Evolutionary conservation across 2,113 vertebrate species (phyloP).

Genomic region (Cryptomyrus ogoouensis): DNA sequence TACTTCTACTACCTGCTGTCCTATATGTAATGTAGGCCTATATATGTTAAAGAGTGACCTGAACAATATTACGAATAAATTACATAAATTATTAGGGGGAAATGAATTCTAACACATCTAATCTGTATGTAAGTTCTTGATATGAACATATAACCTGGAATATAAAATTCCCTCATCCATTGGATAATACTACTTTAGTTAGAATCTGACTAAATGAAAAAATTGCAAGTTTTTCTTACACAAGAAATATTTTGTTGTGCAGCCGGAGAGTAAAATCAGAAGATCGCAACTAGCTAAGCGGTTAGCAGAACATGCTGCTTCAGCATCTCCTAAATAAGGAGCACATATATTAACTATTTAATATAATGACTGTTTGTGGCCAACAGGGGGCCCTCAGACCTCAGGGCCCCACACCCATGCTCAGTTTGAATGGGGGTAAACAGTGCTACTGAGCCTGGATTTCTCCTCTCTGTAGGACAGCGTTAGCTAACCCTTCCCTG

Average conservation of each 20-base stretch:
- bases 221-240: background rate
- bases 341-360: background rate
- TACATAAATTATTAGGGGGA: background rate
- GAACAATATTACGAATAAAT: background rate
- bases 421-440: background rate
- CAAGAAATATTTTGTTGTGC: background rate
- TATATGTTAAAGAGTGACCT: background rate
- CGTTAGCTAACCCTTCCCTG: background rate
- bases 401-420: background rate
- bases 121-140: background rate
- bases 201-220: background rate
- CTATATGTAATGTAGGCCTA: background rate
- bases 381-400: background rate
- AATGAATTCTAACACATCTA: background rate
- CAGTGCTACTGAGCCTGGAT: background rate
- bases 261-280: background rate
- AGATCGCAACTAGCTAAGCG: background rate
- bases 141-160: background rate
- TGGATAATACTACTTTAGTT: background rate
- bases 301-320: background rate
- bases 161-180: background rate
- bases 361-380: background rate
- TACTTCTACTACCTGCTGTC: background rate
- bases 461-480: background rate
- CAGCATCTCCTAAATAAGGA: background rate